Base-by-base conservation (phyloP, 2,888 invertebrate genomes). In the Nysson spinosus region DNA sequence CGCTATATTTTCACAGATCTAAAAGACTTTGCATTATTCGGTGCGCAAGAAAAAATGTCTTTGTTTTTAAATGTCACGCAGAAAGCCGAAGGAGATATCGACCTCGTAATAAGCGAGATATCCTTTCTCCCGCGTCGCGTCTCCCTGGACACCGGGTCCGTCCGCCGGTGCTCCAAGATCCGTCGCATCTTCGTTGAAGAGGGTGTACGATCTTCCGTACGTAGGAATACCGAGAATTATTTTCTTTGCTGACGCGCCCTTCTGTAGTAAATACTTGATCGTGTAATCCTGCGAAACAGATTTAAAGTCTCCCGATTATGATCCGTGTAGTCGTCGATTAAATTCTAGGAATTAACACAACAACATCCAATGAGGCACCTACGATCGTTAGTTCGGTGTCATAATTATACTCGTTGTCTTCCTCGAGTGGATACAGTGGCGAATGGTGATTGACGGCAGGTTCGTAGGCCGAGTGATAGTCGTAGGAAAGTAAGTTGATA, bases 51-150 rank as follows among this genome's bases (percentile, higher is more conserved):
- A n/a, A n/a, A n/a, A n/a, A n/a, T n/a, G n/a, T n/a, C n/a, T n/a
- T n/a, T n/a, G n/a, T n/a, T n/a, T n/a, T n/a, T n/a, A n/a, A n/a
- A n/a, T 20, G 16, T 7, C 11, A 11, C n/a, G n/a, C n/a, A n/a
- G n/a, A n/a, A n/a, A n/a, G n/a, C n/a, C 6, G 5, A 24, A 47
- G 7, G 0, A 16, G 9, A 14, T 28, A 30, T 44, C 1, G 80
- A 96, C 96, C 91, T 97, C 97, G 84, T 96, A 97, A 83, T 96
- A 97, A 17, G 97, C 95, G 74, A 97, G 88, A 82, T 96, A 97
- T 63, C 97, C 97, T 77, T 96, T 96, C 87, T 97, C 97, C 74
- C 95, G 90, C 0, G 97, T 97, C 1, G 95, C 95, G 57, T 95
- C 95, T 3, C 97, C 97, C 86, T 96, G 95, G 55, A 93, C 94